These are phyloP conservation scores for Drosophila tanythrix DNA, from an alignment of 2,888 invertebrate genomes.

Conservation along the genomic window DNA sequence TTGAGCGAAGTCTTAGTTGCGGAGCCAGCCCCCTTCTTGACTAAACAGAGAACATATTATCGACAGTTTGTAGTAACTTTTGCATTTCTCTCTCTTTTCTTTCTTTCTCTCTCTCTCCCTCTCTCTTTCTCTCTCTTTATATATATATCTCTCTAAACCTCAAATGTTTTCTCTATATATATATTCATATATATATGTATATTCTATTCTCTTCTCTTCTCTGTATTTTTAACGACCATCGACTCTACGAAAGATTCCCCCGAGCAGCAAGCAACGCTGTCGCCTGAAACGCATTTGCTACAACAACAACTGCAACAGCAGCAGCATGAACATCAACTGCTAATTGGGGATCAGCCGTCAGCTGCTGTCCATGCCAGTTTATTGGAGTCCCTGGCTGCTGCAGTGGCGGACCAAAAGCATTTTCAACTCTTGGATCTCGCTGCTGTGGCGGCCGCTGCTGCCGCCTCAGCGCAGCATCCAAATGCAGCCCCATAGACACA, in stretches of 20 bases:
- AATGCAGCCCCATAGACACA: constrained; percentile 55
- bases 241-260: constrained; percentile 65
- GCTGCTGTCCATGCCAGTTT: constrained; percentile 73
- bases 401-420: constrained; percentile 79
- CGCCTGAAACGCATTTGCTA: constrained; percentile 58
- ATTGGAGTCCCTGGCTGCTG: constrained; percentile 73
- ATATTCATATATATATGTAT: constrained; percentile 45
- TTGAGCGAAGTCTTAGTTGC: constrained; percentile 7
- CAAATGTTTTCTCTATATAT: constrained; percentile 20
- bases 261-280: constrained; percentile 59
- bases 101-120: constrained; percentile 26
- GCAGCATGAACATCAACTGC: constrained; percentile 55
- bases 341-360: constrained; percentile 54
- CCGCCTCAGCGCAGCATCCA: constrained; percentile 61
- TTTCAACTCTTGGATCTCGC: constrained; percentile 79
- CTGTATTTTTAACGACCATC: constrained; percentile 48
- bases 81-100: constrained; percentile 43
- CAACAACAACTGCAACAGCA: constrained; percentile 49
- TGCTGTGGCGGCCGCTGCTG: constrained; percentile 69
- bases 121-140: constrained; percentile 34
- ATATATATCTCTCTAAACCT: constrained; percentile 2
- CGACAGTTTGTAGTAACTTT: constrained; percentile 54
- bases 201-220: constrained; percentile 53
- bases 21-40: constrained; percentile 1
- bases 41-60: constrained; percentile 2